Percentiles rank a stretch among this genome's conserved stretches.
Conservation (phyloP, 37 sponge, comb jelly and placozoan genomes). For the Cladorhizidae sp. region DNA sequence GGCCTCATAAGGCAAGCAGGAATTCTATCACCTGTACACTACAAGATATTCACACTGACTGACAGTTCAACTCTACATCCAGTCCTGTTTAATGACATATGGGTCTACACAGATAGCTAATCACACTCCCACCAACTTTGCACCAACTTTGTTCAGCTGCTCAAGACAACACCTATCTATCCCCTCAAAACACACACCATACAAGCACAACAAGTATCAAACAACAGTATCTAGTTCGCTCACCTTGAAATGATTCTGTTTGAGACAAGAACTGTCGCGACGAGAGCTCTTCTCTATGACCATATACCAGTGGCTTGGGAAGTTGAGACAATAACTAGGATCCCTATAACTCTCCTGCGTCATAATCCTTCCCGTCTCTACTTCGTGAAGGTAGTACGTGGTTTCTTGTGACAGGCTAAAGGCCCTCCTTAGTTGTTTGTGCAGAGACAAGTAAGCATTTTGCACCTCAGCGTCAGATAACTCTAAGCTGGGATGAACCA, state of each 20-base stretch:
- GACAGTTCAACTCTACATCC: too few relatives aligned
- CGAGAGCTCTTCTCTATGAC: slow-evolving; percentile 16
- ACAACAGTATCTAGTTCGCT: too few relatives aligned
- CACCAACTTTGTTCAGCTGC: too few relatives aligned
- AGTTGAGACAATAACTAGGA: slow-evolving; percentile 25
- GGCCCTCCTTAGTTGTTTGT: neutral
- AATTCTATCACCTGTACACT: neutral
- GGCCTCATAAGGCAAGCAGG: neutral
- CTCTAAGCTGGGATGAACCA: slow-evolving; percentile 45
- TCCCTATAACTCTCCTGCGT: slow-evolving; percentile 57
- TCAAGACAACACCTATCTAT: too few relatives aligned
- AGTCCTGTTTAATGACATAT: too few relatives aligned
- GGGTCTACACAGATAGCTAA: too few relatives aligned
- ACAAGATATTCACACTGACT: too few relatives aligned
- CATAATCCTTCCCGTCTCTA: slow-evolving; percentile 34
- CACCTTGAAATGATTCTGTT: too few relatives aligned
- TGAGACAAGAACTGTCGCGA: too few relatives aligned
- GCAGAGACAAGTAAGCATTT: slow-evolving; percentile 29
- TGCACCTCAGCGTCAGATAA: slow-evolving; percentile 43
- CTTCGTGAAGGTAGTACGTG: slow-evolving; percentile 46
- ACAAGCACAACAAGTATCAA: too few relatives aligned
- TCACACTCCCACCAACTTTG: too few relatives aligned
- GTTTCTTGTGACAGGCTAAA: slow-evolving; percentile 13
- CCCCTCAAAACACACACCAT: too few relatives aligned
- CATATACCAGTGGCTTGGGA: slow-evolving; percentile 64